Evolutionary conservation across 1,140 invertebrate genomes (phyloP), one percentile per base, ranked within the genome.

Genomic region (Drosophila malerkotliana): DNA sequence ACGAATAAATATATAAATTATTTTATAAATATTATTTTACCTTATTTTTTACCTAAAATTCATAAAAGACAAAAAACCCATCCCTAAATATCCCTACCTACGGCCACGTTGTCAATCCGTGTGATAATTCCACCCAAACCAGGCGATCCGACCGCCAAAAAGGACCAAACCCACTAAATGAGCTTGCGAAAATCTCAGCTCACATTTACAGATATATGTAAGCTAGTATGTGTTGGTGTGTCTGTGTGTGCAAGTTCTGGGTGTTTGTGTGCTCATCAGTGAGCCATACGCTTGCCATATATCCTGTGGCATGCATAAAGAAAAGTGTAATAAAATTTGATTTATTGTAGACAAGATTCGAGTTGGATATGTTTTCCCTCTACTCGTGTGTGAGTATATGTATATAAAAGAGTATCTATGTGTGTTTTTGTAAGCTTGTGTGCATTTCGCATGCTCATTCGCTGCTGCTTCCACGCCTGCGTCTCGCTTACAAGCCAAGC

Each of bases 291-390:
- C 83, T 84, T 88, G 79, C 83, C 83, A 88, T 87, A 87, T 87
- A 87, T 82, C 78, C 77, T 79, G 84, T 84, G 72, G 88, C 88
- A 90, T 87, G 88, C 89, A 90, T 90, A 90, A 90, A 90, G 89
- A 90, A 90, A 90, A 90, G 83, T 90, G 89, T 90, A 90, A 90
- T 90, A 90, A 90, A 90, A 90, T 90, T 90, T 90, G 89, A 90
- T 90, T 90, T 90, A 90, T 90, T 90, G 89, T 84, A 83, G 89
- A 90, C 89, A 90, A 90, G 89, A 90, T 90, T 90, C 89, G 81
- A 90, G 89, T 63, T 85, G 89, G 88, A 90, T 89, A 83, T 90
- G 83, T 81, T 77, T 55, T 59, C 49, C 72, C 49, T 49, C 45
- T 52, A 44, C 55, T 34, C 39, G 24, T 34, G 39, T 48, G 34